These are phyloP conservation scores for Halcyon leucocephala DNA, from an alignment of 2,797 vertebrate genomes.

Conservation along the genomic window DNA sequence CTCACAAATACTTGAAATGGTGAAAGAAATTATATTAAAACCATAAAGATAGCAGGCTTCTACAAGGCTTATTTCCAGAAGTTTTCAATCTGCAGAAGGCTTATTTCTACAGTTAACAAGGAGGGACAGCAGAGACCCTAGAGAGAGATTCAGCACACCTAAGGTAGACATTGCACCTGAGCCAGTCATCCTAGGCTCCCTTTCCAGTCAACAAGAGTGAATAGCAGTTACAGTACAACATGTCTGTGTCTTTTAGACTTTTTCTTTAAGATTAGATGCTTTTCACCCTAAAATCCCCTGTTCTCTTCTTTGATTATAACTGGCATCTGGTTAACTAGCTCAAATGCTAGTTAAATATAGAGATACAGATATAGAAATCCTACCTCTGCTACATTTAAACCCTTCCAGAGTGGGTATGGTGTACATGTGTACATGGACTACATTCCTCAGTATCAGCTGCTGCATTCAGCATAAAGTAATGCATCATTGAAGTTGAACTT, in stretches of 20 bases:
- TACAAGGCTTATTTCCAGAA: not conserved
- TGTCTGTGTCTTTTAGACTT: slow-evolving; percentile 18
- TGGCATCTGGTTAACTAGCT: not conserved
- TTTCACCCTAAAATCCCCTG: not conserved
- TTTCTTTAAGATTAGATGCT: not conserved
- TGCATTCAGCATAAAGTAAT: accelerated
- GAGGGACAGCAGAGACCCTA: slow-evolving; percentile 22
- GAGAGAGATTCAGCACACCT: slow-evolving; percentile 22
- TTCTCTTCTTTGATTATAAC: not conserved
- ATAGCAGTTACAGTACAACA: not conserved
- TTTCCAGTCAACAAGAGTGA: slow-evolving; percentile 25
- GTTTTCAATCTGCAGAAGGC: not conserved
- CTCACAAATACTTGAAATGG: not conserved
- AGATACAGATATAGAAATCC: not conserved
- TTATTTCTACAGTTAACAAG: not conserved
- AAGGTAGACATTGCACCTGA: slow-evolving; percentile 24
- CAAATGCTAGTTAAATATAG: too few species aligned
- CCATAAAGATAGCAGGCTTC: not conserved
- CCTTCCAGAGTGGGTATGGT: not conserved
- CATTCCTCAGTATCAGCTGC: not conserved
- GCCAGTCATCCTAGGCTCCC: slow-evolving; percentile 27
- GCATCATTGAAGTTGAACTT: not conserved
- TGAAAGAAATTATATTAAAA: not conserved
- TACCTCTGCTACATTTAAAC: not conserved
- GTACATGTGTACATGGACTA: not conserved